These are phyloP conservation scores for Peromyscus leucopus DNA, from an alignment of 2,113 vertebrate genomes.

Conservation along the genomic window DNA sequence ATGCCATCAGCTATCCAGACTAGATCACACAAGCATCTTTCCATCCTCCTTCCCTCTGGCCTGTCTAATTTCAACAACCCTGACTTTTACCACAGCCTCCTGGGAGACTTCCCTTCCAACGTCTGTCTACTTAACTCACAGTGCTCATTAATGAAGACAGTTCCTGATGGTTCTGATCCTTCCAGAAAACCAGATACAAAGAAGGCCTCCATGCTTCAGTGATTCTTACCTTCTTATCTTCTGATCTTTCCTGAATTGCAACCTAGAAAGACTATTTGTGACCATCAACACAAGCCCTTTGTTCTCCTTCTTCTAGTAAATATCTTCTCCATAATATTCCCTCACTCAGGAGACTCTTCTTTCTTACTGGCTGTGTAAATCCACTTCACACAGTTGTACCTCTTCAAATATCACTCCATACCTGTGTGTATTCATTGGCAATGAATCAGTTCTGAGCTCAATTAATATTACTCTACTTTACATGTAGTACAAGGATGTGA, in stretches of 20 bases:
- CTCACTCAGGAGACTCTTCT: background rate
- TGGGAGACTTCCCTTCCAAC: background rate
- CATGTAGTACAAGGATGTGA: background rate
- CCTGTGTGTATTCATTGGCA: background rate
- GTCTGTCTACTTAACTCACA: background rate
- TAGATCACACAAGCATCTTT: background rate
- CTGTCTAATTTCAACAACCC: background rate
- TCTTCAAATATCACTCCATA: background rate
- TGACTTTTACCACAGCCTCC: background rate
- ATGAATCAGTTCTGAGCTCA: background rate
- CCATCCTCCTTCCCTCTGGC: background rate
- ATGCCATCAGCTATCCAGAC: background rate
- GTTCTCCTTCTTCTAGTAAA: background rate
- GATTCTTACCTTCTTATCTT: background rate
- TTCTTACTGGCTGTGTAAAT: background rate
- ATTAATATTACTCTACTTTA: background rate
- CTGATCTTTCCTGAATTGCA: background rate
- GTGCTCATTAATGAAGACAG: background rate
- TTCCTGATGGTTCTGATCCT: background rate
- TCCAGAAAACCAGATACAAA: background rate
- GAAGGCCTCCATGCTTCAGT: background rate
- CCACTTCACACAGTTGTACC: background rate
- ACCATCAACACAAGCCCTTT: background rate
- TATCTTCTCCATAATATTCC: background rate
- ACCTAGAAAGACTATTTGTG: background rate